Conservation (phyloP, 2,797 vertebrate genomes). For the Australoheros facetus region DNA sequence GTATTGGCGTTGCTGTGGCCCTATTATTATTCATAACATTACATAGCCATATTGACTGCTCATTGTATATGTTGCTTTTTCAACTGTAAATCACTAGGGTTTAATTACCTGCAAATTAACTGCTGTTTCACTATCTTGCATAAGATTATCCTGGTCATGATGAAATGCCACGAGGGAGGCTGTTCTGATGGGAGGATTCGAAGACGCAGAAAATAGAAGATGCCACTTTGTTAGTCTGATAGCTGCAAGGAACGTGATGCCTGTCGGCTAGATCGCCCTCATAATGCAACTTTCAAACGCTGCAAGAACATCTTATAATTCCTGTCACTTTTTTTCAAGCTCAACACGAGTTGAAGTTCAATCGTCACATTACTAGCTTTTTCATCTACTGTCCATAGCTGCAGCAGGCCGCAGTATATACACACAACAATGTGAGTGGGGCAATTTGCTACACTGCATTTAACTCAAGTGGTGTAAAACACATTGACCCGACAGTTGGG, state of each 20-base stretch:
- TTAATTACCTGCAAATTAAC: conserved; percentile 88
- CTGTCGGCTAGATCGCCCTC: conserved; percentile 60
- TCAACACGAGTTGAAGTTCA: conserved; percentile 39
- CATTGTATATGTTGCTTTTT: conserved; percentile 69
- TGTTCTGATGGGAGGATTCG: conserved; percentile 73
- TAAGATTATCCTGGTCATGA: conserved; percentile 88
- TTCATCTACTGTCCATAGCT: conserved; percentile 23
- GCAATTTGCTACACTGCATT: conserved; percentile 71
- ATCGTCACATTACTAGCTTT: conserved; percentile 44
- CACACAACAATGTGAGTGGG: conserved; percentile 44
- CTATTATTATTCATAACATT: conserved; percentile 40
- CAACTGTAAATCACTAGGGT: conserved; percentile 84
- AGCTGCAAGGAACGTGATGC: conserved; percentile 55
- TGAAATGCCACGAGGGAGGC: conserved; percentile 82
- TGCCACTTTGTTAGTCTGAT: conserved; percentile 74
- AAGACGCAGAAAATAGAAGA: conserved; percentile 71
- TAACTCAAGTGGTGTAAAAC: conserved; percentile 68
- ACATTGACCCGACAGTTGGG: conserved; percentile 71
- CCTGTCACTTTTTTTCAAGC: conserved; percentile 43
- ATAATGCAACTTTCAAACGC: conserved; percentile 64
- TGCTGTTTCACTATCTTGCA: conserved; percentile 89
- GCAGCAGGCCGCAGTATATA: conserved; percentile 29
- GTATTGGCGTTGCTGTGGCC: background rate
- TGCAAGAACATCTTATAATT: conserved; percentile 62
- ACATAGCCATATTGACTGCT: conserved; percentile 34